Conservation (phyloP, 2,797 vertebrate genomes). For the Psittacula derbiana region DNA sequence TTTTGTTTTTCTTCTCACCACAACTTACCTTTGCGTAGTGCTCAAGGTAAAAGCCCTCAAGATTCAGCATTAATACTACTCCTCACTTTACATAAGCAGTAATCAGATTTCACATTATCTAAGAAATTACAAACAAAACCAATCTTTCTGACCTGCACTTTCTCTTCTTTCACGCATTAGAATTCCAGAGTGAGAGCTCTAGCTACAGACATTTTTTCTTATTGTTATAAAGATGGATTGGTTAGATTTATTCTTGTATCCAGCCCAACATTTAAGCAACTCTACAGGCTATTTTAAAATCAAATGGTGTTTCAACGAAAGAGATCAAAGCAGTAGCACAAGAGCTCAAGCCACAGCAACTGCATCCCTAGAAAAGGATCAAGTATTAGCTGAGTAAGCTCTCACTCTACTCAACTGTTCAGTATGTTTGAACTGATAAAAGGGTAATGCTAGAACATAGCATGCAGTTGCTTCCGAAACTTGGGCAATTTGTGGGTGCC, state of each 20-base stretch:
- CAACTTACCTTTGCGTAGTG: background rate
- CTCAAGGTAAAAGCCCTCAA: background rate
- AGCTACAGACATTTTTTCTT: background rate
- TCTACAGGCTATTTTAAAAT: constrained; percentile 7
- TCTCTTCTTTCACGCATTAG: background rate
- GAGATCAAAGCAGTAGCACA: constrained; percentile 6
- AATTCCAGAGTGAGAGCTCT: background rate
- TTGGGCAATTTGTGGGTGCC: background rate
- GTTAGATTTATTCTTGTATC: background rate
- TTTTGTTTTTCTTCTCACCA: background rate
- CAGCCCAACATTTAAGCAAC: background rate
- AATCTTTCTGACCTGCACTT: background rate
- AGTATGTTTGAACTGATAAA: background rate
- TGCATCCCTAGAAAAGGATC: background rate
- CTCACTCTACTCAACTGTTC: background rate
- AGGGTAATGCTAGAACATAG: background rate
- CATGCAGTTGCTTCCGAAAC: background rate
- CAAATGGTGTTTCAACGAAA: background rate
- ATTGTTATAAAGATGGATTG: background rate
- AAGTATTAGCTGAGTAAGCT: constrained; percentile 39
- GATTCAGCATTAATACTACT: background rate
- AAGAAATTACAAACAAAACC: background rate
- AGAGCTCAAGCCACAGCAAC: background rate
- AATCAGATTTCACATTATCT: background rate
- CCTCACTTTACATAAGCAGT: background rate